A percentile compares a stretch with the other conserved stretches of the same genome.
phyloP scores from a whole-genome alignment of 1,140 invertebrate species.

The Scaptomyza pallida region DNA sequence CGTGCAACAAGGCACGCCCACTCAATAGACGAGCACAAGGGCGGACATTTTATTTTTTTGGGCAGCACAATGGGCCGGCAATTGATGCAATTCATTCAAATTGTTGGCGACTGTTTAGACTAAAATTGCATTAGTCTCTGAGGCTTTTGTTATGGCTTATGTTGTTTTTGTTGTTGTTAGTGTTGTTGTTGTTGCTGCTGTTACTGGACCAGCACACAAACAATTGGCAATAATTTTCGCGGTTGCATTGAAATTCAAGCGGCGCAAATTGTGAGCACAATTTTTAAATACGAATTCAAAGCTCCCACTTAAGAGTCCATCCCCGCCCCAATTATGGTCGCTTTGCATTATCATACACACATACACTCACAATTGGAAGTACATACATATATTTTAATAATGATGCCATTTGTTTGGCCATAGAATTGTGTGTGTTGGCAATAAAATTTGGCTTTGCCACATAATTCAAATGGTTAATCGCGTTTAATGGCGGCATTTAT shows the following conservation, averaged over 20 bases:
- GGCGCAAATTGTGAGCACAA: constrained; percentile 66
- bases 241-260: constrained; percentile 75
- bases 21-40: constrained; percentile 47
- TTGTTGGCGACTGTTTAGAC: constrained; percentile 78
- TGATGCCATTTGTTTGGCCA: constrained; percentile 79
- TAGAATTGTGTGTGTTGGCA: constrained; percentile 75
- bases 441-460: constrained; percentile 82
- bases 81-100: constrained; percentile 83
- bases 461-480: constrained; percentile 83
- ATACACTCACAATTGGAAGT: constrained; percentile 17
- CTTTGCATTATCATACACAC: constrained; percentile 47
- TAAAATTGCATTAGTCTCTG: constrained; percentile 78
- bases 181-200: constrained; percentile 40
- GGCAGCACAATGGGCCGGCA: constrained; percentile 69
- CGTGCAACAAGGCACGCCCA: constrained; percentile 66
- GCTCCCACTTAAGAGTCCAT: constrained; percentile 29
- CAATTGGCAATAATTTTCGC: constrained; percentile 80
- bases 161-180: neutral
- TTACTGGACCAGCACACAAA: constrained; percentile 58
- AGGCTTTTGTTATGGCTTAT: constrained; percentile 54
- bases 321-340: constrained; percentile 59
- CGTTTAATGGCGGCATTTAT: constrained; percentile 82
- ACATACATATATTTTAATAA: constrained; percentile 73
- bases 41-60: constrained; percentile 28
- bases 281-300: constrained; percentile 45